Conservation (phyloP, 2,113 vertebrate genomes). For the Jacana jacana region DNA sequence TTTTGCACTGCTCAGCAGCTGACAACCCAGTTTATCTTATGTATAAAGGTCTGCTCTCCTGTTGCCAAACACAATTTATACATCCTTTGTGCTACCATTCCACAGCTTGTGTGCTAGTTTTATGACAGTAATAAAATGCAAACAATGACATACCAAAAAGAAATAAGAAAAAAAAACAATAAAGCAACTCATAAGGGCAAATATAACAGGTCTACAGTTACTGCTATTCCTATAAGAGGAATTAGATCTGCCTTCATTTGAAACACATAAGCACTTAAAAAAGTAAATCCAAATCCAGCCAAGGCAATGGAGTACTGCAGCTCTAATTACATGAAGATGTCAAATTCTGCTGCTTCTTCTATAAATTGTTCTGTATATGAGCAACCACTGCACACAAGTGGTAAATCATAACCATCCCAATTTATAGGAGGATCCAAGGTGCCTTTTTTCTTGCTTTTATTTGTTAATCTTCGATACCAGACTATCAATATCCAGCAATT, state of each 20-base stretch:
- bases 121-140: not conserved
- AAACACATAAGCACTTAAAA: not conserved
- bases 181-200: not conserved
- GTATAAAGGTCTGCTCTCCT: not conserved
- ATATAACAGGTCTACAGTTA: not conserved
- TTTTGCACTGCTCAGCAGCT: not conserved
- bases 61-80: not conserved
- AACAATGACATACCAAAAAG: not conserved
- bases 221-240: not conserved
- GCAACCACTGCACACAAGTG: not conserved
- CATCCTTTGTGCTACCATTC: not conserved
- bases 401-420: not conserved
- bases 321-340: not conserved
- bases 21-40: not conserved
- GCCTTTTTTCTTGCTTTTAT: not conserved
- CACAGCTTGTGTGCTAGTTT: not conserved
- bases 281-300: not conserved
- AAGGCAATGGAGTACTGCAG: not conserved
- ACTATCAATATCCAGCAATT: not conserved
- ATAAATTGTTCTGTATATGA: not conserved
- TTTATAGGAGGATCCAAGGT: not conserved
- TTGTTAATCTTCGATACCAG: not conserved
- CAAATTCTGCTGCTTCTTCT: not conserved
- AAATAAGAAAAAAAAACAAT: not conserved
- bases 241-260: not conserved